Percentiles rank a stretch among this genome's conserved stretches.
Evolutionary conservation across 2,888 invertebrate species (phyloP).

Genomic region (Pristionchus entomophagus): DNA sequence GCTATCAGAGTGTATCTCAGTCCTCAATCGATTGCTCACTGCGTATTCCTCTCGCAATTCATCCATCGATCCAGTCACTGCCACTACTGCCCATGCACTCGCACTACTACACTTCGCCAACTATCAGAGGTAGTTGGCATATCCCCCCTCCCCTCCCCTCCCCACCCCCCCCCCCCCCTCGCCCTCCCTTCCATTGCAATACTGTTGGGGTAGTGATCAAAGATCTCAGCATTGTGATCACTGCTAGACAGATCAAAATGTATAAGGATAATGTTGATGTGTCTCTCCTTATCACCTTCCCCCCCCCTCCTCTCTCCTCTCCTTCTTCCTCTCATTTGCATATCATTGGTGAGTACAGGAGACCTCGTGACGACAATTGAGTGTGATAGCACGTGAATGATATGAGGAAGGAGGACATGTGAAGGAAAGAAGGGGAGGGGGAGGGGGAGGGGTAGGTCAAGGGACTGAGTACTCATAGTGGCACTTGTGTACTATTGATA

Average conservation of each 20-base stretch:
- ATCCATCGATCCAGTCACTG: conserved; percentile 29
- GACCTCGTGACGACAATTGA: conserved; percentile 34
- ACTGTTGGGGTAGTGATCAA: not conserved
- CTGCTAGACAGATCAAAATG: not conserved
- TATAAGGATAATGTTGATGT: not conserved
- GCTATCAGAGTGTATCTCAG: conserved; percentile 17
- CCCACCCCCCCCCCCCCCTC: no score
- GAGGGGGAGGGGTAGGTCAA: not conserved
- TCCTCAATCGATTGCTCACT: conserved; percentile 21
- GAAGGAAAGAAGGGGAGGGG: not conserved
- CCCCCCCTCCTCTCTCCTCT: not conserved
- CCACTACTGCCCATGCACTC: conserved; percentile 39
- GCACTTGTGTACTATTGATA: not conserved
- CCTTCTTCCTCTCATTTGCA: not conserved
- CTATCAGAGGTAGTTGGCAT: conserved; percentile 42
- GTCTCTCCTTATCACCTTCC: not conserved
- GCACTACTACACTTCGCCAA: conserved; percentile 41
- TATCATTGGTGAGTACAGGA: conserved; percentile 1
- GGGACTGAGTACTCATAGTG: not conserved
- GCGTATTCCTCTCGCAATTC: conserved; percentile 11
- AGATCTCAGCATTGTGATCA: not conserved
- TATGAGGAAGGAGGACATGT: conserved; percentile 1
- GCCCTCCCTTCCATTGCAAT: no score
- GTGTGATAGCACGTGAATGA: not conserved
- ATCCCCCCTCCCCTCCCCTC: not conserved